These are phyloP conservation scores for Tribolium freemani DNA, from an alignment of 2,888 invertebrate species.

Conservation along the genomic window DNA sequence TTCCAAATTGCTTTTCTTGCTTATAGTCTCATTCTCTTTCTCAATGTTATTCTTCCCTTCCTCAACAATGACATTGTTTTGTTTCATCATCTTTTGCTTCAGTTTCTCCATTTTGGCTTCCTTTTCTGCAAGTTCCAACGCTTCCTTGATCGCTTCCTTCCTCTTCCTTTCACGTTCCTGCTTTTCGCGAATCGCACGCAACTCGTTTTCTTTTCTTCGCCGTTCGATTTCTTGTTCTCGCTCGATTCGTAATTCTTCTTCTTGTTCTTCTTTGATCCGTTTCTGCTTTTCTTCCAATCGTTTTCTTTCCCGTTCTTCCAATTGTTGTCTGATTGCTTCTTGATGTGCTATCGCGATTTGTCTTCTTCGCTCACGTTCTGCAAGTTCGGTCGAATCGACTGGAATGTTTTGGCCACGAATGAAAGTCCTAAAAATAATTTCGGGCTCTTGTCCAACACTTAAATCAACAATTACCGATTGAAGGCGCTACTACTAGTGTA, in stretches of 20 bases:
- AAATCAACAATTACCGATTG: slow-evolving; percentile 52
- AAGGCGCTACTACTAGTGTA: slow-evolving; percentile 61
- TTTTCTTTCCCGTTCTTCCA: slow-evolving; percentile 84
- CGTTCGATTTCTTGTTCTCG: slow-evolving; percentile 81
- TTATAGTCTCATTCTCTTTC: slow-evolving; percentile 55
- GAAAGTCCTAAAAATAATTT: slow-evolving; percentile 71
- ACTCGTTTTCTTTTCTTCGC: slow-evolving; percentile 80
- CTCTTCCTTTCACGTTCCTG: slow-evolving; percentile 80
- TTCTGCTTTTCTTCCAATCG: slow-evolving; percentile 83
- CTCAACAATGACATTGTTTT: slow-evolving; percentile 46
- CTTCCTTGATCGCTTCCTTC: slow-evolving; percentile 82
- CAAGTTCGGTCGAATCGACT: slow-evolving; percentile 83
- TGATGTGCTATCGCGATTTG: slow-evolving; percentile 90
- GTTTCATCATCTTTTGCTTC: slow-evolving; percentile 58
- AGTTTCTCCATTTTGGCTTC: slow-evolving; percentile 73
- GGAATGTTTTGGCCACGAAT: slow-evolving; percentile 90
- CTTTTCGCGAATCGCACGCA: slow-evolving; percentile 76
- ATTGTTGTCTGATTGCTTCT: slow-evolving; percentile 85
- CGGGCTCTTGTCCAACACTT: not conserved
- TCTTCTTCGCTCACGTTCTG: slow-evolving; percentile 85
- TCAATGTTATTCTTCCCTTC: slow-evolving; percentile 64
- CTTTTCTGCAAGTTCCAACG: slow-evolving; percentile 79
- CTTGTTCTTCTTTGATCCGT: slow-evolving; percentile 81
- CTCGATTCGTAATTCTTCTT: slow-evolving; percentile 84
- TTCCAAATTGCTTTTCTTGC: slow-evolving; percentile 38